Base-by-base conservation (phyloP, 1,140 invertebrate genomes). In the Apis dorsata region DNA sequence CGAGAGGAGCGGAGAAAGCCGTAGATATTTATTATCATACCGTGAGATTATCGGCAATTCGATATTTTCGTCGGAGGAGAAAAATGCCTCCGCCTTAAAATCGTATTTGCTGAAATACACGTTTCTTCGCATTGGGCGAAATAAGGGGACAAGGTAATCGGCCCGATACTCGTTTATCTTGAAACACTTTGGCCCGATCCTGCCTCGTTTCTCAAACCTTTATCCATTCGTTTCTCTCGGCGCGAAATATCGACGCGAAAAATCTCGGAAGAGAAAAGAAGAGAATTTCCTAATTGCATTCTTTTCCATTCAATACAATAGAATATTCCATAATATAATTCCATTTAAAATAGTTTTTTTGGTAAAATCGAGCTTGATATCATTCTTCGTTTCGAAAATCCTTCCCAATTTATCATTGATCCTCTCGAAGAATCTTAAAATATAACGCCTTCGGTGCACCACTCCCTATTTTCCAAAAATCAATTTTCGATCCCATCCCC, bases 401-500 rank as follows among this genome's bases (percentile, higher is more conserved):
- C 34, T 44, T 44, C 34, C 34, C 34, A 1, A 88, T 88, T 87
- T 88, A 87, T 88, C 83, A 85, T 19, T 60, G 49, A 73, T 49
- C 69, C 68, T 76, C 71, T 76, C 66, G 69, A 79, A 75, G 70
- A 44, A 82, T 24, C 71, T n/a, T 28, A 55, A 77, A 82, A 68
- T 44, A 57, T 34, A 76, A 81, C 66, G 62, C 60, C 81, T 62
- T 63, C 51, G 62, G 24, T 24, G 24, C 24, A 24, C 24, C 24
- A 24, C 59, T n/a, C 68, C 63, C 84, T 88, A 88, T 89, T 81
- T 88, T 87, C 84, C 79, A 75, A 88, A 87, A 91, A 90, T 91
- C 89, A 90, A 90, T 91, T 90, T 90, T 24, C 72, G 34, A 44
- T 7, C 34, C 83, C 53, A 87, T 90, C 88, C 78, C 89, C 86